Conservation (phyloP, 2,113 vertebrate genomes). For the Sebastes schlegelii region DNA sequence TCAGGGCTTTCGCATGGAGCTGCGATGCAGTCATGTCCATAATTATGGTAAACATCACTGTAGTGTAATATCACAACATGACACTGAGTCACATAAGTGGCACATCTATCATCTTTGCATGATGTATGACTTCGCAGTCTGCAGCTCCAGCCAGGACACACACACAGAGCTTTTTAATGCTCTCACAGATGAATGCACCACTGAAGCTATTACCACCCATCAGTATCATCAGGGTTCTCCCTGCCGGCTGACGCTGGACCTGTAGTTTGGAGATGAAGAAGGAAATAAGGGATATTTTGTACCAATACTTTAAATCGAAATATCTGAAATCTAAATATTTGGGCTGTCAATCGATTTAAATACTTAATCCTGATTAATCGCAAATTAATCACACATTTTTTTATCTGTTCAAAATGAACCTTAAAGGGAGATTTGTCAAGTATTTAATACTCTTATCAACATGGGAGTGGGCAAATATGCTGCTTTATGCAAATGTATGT, state of each 20-base stretch:
- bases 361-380: too few relatives aligned
- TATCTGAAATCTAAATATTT: not conserved
- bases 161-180: not conserved
- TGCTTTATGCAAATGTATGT: too few relatives aligned
- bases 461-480: too few relatives aligned
- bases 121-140: conserved; percentile 15
- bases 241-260: not conserved
- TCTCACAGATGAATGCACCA: not conserved
- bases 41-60: conserved; percentile 23
- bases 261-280: not conserved
- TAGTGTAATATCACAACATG: conserved; percentile 27
- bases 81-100: conserved; percentile 18
- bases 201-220: not conserved
- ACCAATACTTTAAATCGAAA: too few relatives aligned
- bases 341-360: too few relatives aligned
- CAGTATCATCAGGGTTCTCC: not conserved
- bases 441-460: too few relatives aligned
- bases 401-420: too few relatives aligned
- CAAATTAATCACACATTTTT: too few relatives aligned
- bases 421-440: too few relatives aligned
- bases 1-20: not conserved
- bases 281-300: not conserved
- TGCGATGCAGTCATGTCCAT: conserved; percentile 4
- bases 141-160: not conserved
- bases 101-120: conserved; percentile 21